A percentile compares a stretch with the other conserved stretches of the same genome.
phyloP scores from a whole-genome alignment of 2,113 vertebrate species.

The Dicrurus megarhynchus region DNA sequence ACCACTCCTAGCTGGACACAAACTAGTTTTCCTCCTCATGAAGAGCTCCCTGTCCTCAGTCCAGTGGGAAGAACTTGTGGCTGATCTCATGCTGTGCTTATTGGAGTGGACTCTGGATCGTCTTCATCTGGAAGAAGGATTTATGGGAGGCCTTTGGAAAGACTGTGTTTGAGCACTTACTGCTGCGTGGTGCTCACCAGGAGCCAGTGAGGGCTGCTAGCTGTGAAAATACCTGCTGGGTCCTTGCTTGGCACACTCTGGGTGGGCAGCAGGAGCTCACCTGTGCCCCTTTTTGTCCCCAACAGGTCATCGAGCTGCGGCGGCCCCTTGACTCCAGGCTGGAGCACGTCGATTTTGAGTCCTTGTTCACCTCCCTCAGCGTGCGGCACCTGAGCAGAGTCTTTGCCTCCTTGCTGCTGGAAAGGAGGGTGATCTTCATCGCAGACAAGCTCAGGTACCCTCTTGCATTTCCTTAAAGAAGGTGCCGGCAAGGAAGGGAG shows the following conservation, averaged over 20 bases:
- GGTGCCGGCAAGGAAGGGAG: background rate
- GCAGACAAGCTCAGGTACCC: constrained; percentile 94
- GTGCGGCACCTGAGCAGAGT: constrained; percentile 80
- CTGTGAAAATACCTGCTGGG: background rate
- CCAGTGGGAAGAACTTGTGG: background rate
- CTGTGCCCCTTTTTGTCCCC: background rate
- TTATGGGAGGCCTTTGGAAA: background rate
- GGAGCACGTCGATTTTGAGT: constrained; percentile 95
- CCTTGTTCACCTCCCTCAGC: constrained; percentile 88
- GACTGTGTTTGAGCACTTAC: background rate
- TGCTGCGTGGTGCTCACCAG: background rate
- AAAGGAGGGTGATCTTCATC: constrained; percentile 92
- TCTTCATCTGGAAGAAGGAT: background rate
- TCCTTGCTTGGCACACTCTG: background rate
- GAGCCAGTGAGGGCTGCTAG: background rate
- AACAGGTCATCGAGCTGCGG: constrained; percentile 90
- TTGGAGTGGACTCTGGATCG: background rate
- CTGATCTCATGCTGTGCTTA: background rate
- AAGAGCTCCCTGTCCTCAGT: background rate
- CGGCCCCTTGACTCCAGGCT: constrained; percentile 91
- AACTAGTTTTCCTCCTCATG: background rate
- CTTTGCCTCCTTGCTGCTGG: constrained; percentile 89
- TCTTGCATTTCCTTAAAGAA: background rate
- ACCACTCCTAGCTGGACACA: background rate
- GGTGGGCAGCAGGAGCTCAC: background rate